These are phyloP conservation scores for Ochlodes sylvanus DNA, from an alignment of 2,888 invertebrate species.

Conservation along the genomic window DNA sequence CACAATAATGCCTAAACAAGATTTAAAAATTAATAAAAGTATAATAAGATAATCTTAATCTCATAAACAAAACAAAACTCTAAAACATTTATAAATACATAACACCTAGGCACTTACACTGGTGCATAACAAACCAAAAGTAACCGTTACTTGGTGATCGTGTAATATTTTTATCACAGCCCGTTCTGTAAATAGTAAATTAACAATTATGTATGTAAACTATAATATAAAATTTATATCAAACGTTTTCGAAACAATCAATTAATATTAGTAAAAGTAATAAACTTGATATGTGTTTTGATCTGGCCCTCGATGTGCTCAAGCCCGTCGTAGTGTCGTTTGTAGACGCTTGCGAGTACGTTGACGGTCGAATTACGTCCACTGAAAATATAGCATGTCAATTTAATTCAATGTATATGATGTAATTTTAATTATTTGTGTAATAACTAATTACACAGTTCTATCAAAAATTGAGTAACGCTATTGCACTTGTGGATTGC, in stretches of 20 bases:
- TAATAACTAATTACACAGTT: too few species aligned
- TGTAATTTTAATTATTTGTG: too few species aligned
- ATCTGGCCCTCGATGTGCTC: conserved; percentile 58
- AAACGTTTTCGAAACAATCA: conserved; percentile 61
- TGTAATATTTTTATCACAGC: conserved; percentile 76
- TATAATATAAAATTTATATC: conserved; percentile 52
- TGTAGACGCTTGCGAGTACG: conserved; percentile 62
- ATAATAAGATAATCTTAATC: too few species aligned
- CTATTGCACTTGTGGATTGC: too few species aligned
- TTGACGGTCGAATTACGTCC: conserved; percentile 71
- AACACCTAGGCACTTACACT: neutral
- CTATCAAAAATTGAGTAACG: too few species aligned
- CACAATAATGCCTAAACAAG: too few species aligned
- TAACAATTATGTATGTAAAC: conserved; percentile 18
- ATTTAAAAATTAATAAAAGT: too few species aligned
- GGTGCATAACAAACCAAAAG: conserved; percentile 3
- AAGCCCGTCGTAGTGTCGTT: conserved; percentile 65
- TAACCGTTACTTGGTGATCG: conserved; percentile 48
- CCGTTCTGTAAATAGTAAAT: conserved; percentile 63
- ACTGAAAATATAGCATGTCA: conserved; percentile 60
- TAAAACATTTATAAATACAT: neutral
- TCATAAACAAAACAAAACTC: neutral
- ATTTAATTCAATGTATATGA: neutral
- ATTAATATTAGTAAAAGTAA: conserved; percentile 52
- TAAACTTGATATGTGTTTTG: conserved; percentile 43